Evolutionary conservation across 2,113 vertebrate species (phyloP).

Genomic region (Eubucco bourcierii): DNA sequence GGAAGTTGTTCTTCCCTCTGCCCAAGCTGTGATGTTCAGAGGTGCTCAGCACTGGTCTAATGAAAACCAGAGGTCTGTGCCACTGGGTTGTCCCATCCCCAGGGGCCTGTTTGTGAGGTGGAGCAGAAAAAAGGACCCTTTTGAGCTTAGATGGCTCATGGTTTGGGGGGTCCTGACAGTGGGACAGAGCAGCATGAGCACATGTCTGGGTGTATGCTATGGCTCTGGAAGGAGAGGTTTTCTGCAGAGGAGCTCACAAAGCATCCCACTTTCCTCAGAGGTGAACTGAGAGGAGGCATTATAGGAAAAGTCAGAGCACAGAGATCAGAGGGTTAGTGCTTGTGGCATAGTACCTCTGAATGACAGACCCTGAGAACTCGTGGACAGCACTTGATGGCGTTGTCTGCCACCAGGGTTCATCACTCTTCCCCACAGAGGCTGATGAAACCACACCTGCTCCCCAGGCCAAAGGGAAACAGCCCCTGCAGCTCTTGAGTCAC

Average conservation of each 20-base stretch:
- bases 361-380: background rate
- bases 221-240: background rate
- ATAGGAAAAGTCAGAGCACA: background rate
- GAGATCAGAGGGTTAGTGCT: background rate
- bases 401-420: fast-evolving
- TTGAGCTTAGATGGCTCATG: background rate
- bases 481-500: fast-evolving
- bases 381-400: fast-evolving
- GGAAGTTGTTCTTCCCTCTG: background rate
- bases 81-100: background rate
- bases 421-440: background rate
- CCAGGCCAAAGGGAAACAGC: background rate
- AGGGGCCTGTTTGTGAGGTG: background rate
- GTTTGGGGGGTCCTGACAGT: fast-evolving
- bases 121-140: background rate
- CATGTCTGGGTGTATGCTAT: background rate
- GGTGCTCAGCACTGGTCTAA: background rate
- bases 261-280: background rate
- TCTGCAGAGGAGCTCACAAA: background rate
- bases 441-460: background rate
- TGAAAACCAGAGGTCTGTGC: background rate
- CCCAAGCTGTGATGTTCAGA: background rate
- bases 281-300: background rate
- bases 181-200: fast-evolving
- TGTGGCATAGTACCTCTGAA: fast-evolving